Percentiles rank a stretch among this genome's conserved stretches.
phyloP scores from a whole-genome alignment of 1,140 invertebrate species.

The Pinna nobilis region DNA sequence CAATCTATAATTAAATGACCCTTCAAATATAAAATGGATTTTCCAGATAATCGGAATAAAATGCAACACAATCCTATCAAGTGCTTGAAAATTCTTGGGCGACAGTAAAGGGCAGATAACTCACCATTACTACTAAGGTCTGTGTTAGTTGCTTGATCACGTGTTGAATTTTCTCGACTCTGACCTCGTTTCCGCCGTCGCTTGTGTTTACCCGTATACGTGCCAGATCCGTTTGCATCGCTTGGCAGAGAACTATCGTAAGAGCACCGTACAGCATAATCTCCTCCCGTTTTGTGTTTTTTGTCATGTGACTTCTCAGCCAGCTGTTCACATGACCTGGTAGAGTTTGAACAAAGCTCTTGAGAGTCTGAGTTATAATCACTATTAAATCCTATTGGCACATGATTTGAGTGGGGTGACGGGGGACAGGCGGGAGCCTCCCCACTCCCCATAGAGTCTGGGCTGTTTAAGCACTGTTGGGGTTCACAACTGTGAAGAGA shows the following conservation, averaged over 20 bases:
- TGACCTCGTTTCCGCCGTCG: constrained; percentile 51
- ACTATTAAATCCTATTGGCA: constrained; percentile 51
- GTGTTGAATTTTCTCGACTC: constrained; percentile 51
- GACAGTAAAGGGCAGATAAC: constrained; percentile 10
- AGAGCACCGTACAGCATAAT: constrained; percentile 29
- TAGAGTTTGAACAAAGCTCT: constrained; percentile 48
- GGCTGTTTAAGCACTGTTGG: constrained; percentile 31
- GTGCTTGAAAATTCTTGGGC: not conserved
- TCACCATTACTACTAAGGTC: constrained; percentile 72
- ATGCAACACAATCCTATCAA: not conserved
- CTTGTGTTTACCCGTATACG: constrained; percentile 60
- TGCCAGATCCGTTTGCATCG: constrained; percentile 52
- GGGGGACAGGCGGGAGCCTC: constrained; percentile 48
- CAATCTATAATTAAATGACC: no score
- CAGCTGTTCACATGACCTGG: constrained; percentile 54
- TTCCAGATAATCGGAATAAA: not conserved
- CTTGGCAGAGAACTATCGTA: constrained; percentile 52
- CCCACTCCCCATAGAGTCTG: constrained; percentile 48
- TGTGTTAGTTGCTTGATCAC: constrained; percentile 72
- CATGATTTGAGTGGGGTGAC: constrained; percentile 41
- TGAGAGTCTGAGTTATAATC: constrained; percentile 45
- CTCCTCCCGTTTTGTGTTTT: no score
- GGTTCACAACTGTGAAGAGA: constrained; percentile 38
- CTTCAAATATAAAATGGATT: not conserved
- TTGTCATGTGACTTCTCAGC: no score